Evolutionary conservation across 2,888 invertebrate genomes (phyloP), one percentile per base, ranked within the genome.

Genomic region (Lasioglossum figueresi): DNA sequence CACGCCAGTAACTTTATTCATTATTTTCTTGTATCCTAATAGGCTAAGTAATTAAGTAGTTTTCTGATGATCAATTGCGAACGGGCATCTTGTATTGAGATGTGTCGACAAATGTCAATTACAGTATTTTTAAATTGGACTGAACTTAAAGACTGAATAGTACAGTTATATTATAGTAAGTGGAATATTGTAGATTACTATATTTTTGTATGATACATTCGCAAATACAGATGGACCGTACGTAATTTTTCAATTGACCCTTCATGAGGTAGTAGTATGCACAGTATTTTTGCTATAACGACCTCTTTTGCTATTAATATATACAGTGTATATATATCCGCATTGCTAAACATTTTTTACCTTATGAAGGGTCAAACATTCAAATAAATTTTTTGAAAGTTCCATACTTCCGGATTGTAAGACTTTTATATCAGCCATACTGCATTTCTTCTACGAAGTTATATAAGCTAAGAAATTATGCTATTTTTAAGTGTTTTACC

Each of bases 341-440:
- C 37, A 40, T 72, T 43, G 34, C 48, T 45, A n/a, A 16, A 5
- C 45, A 14, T 31, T 14, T 40, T 16, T 16, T 6, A 63, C 34
- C 74, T 84, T 84, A 71, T 43, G 84, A 75, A 75, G 59, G 78
- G 43, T 34, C 48, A 14, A 78, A 59, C 45, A 34, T 34, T 73
- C 14, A n/a, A 40, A 59, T 27, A 40, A 83, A 34, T 6, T 48
- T 71, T 48, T 45, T 34, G 27, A 75, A 78, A 52, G 0, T 71
- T 16, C 70, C 78, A 63, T 78, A 63, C 84, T 84, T 84, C 84
- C 84, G 74, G 84, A 84, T 59, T 37, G 84, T 84, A 84, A 84
- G 70, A 71, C 37, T 48, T 56, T 77, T 10, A 70, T 37, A 59
- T n/a, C 56, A 48, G 48, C 34, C 59, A 59, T 56, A 34, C 19